Evolutionary conservation across 2,797 vertebrate species (phyloP).

Genomic region (Periparus ater): DNA sequence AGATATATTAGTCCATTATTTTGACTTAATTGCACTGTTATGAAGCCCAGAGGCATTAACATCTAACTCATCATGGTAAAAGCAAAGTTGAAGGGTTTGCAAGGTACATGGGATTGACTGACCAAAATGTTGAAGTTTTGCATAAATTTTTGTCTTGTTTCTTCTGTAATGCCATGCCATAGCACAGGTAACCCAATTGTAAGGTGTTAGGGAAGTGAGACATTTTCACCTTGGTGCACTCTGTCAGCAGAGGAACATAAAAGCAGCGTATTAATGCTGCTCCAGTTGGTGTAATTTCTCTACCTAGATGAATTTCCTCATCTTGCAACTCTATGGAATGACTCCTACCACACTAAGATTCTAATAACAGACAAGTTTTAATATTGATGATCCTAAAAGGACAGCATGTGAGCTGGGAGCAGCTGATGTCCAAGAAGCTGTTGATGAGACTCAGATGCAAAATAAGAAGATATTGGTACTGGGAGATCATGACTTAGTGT

Average conservation of each 20-base stretch:
- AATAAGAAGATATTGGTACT: background rate
- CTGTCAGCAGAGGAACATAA: conserved; percentile 43
- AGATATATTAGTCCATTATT: background rate
- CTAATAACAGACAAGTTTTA: conserved; percentile 1
- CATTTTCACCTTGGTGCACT: background rate
- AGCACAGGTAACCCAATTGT: background rate
- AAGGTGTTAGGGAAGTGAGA: background rate
- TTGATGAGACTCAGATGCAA: background rate
- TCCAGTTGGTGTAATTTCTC: background rate
- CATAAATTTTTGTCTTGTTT: background rate
- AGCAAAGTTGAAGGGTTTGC: background rate
- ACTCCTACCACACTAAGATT: background rate
- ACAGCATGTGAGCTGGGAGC: background rate
- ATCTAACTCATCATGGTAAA: background rate
- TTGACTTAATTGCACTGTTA: conserved; percentile 22
- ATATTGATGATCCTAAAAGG: conserved; percentile 1
- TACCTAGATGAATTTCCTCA: background rate
- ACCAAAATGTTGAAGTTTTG: background rate
- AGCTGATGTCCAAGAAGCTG: background rate
- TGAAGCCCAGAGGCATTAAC: conserved; percentile 3
- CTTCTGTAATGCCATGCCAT: background rate
- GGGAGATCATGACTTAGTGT: background rate
- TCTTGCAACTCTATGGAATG: background rate
- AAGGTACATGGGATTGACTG: background rate
- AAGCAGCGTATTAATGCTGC: background rate